These are phyloP conservation scores for Nycteola revayana DNA, from an alignment of 2,888 invertebrate genomes.

Conservation along the genomic window DNA sequence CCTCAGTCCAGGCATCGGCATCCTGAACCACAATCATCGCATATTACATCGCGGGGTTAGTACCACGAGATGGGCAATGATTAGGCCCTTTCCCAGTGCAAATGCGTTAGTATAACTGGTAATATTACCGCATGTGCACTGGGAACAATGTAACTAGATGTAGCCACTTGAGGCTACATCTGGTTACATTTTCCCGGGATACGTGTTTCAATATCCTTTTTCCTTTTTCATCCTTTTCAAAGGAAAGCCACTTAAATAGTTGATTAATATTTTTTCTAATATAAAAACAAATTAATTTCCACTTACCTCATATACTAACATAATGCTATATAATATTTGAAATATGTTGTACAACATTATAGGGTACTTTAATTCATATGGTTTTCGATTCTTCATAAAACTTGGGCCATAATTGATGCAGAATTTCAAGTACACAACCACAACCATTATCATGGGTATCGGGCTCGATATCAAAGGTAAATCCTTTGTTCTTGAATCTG, in stretches of 20 bases:
- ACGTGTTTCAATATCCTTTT: not conserved
- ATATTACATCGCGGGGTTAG: too few species aligned
- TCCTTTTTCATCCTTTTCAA: too few species aligned
- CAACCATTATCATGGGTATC: slow-evolving; percentile 7
- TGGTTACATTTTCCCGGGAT: not conserved
- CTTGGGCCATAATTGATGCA: slow-evolving; percentile 74
- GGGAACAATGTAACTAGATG: too few species aligned
- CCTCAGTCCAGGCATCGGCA: too few species aligned
- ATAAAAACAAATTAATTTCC: not conserved
- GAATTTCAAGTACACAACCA: slow-evolving; percentile 25
- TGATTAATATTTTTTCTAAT: too few species aligned
- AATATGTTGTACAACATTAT: slow-evolving; percentile 27
- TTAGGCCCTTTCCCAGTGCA: too few species aligned
- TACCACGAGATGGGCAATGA: too few species aligned
- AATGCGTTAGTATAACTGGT: too few species aligned
- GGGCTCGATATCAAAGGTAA: slow-evolving; percentile 25
- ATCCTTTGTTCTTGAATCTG: slow-evolving; percentile 26
- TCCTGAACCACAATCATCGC: too few species aligned
- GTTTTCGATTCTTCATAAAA: slow-evolving; percentile 81
- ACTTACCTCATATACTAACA: slow-evolving; percentile 20
- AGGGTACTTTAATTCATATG: slow-evolving; percentile 24
- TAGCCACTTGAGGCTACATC: too few species aligned
- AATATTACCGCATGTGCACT: not conserved
- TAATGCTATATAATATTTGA: slow-evolving; percentile 26
- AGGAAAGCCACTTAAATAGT: too few species aligned